Percentiles rank a stretch among this genome's conserved stretches.
phyloP scores from a whole-genome alignment of 1,140 invertebrate genomes.

The Pseudomyrmex flavicornis region DNA sequence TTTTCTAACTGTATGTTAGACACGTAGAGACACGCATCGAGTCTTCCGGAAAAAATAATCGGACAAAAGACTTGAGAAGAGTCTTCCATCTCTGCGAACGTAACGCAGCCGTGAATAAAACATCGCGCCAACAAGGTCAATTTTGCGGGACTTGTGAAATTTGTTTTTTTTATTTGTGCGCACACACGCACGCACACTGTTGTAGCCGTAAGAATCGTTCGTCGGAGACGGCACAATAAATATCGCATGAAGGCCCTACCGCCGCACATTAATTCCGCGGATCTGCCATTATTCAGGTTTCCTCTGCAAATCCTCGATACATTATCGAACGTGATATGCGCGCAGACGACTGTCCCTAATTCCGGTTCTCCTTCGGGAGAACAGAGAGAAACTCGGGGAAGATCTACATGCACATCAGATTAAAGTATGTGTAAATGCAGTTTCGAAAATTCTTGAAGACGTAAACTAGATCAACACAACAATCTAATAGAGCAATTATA shows the following conservation, averaged over 20 bases:
- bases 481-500: too few relatives aligned
- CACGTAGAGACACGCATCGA: neutral
- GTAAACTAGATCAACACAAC: too few relatives aligned
- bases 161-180: neutral
- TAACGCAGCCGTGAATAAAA: slow-evolving; percentile 37
- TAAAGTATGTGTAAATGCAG: too few relatives aligned
- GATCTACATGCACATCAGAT: neutral
- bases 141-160: slow-evolving; percentile 24
- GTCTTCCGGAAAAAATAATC: neutral
- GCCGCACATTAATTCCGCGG: slow-evolving; percentile 19
- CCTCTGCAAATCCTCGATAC: slow-evolving; percentile 22
- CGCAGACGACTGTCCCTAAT: neutral
- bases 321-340: slow-evolving; percentile 21
- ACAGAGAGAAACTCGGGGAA: neutral
- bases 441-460: too few relatives aligned
- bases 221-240: neutral
- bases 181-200: neutral
- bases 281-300: slow-evolving; percentile 31
- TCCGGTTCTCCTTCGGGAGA: neutral
- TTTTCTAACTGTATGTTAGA: too few relatives aligned
- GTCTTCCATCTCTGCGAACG: neutral
- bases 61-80: neutral
- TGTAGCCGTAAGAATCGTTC: slow-evolving; percentile 12
- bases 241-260: neutral
- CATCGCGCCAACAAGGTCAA: slow-evolving; percentile 35